phyloP scores from a whole-genome alignment of 2,888 invertebrate species.

The Diachrysia chrysitis region DNA sequence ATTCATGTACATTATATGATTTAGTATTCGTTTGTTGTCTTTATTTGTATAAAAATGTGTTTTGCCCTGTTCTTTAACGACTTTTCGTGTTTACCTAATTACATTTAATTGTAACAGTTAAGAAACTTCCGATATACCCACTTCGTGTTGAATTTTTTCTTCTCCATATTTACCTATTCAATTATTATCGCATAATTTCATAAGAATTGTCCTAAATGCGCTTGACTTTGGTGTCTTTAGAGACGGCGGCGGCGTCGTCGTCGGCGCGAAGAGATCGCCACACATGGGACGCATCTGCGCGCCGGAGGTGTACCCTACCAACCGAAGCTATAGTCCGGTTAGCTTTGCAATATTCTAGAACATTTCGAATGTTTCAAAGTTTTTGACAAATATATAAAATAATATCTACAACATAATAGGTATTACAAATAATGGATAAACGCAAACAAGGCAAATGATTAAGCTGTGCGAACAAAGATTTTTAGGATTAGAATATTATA shows the following conservation, averaged over 20 bases:
- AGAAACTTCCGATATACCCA: too few relatives aligned
- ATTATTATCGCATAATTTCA: slow-evolving; percentile 13
- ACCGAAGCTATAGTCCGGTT: slow-evolving; percentile 70
- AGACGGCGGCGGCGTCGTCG: slow-evolving; percentile 67
- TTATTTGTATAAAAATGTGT: too few relatives aligned
- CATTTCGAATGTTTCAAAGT: slow-evolving; percentile 21
- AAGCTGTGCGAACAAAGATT: neutral
- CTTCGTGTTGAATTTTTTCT: too few relatives aligned
- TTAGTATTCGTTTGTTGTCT: too few relatives aligned
- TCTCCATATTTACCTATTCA: too few relatives aligned
- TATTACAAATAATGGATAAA: too few relatives aligned
- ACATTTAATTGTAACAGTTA: too few relatives aligned
- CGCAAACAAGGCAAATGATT: neutral
- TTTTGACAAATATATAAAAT: neutral
- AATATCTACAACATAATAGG: too few relatives aligned
- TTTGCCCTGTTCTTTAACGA: too few relatives aligned
- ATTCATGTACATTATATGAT: too few relatives aligned
- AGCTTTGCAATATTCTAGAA: slow-evolving; percentile 27
- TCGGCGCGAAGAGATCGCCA: slow-evolving; percentile 78
- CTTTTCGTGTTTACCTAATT: too few relatives aligned
- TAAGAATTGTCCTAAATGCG: slow-evolving; percentile 51
- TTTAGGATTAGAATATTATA: slow-evolving; percentile 7
- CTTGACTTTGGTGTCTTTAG: slow-evolving; percentile 47
- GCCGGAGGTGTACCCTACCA: slow-evolving; percentile 82
- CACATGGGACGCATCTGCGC: slow-evolving; percentile 87